Base-by-base conservation (phyloP, 2,888 invertebrate species). In the Drosophila prolongata region DNA sequence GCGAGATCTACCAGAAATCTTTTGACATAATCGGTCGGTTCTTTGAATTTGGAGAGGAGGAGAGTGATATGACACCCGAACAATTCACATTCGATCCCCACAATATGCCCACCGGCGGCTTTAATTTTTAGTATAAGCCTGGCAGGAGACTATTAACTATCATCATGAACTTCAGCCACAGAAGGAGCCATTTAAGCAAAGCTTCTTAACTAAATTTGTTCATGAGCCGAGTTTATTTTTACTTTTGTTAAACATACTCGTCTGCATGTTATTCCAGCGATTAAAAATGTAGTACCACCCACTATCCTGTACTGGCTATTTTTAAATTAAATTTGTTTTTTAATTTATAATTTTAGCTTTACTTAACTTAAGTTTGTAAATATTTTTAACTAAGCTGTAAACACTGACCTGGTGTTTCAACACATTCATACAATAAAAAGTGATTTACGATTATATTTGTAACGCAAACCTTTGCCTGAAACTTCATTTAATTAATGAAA, bases 11-110 rank as follows among this genome's bases (percentile, higher is more conserved):
- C 93, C 96, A 98, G 92, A 98, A 98, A 93, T 97, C 98, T 55
- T 99, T 97, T 92, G 97, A 98, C 91, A 98, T 99, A 81, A 98
- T 99, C 87, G 98, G 99, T 92, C 96, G 96, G 90, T 99, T 96
- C 93, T 99, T 99, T 92, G 96, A 97, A 16, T 95, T 96, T n/a
- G 98, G 98, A 90, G 97, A 97, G 80, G 95, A 95, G 84, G 97
- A 97, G 86, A 93, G 95, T 0, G 94, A 95, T 56, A 94, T 97
- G 50, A 97, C 97, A 37, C 98, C 97, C 0, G 93, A 94, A 90
- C 96, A 96, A 91, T 96, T 95, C 90, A 94, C 95, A 83, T 97
- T 95, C 90, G 94, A 93, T 90, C 93, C 95, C 16, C 95, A 95
- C 59, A 74, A 81, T 42, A 94, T 96, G 81, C 96, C 96, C 24